Base-by-base conservation (phyloP, 2,113 vertebrate species). In the Emberiza fucata region DNA sequence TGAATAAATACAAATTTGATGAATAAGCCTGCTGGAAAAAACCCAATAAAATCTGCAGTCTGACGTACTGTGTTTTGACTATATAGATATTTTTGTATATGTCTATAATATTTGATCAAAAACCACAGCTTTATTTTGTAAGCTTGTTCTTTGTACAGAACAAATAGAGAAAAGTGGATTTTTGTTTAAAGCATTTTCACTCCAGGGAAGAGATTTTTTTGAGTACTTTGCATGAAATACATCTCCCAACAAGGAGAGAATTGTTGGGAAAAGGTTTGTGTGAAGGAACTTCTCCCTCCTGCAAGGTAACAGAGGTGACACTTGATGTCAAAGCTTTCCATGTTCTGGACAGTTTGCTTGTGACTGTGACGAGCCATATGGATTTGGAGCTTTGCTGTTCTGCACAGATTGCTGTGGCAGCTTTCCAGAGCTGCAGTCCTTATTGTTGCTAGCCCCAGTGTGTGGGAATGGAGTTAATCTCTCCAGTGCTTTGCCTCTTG, bases 331-430 rank as follows among this genome's bases (percentile, higher is more conserved):
- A 11, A 70, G 23, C 35, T 22, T 50, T 51, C 47, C 14, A 0
- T 19, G 9, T 59, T 53, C 59, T n/a, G 73, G 20, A 11, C 29
- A 18, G 6, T 72, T 94, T 63, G 35, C 39, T 50, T 60, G 57
- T 57, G 42, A 24, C 27, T 51, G 59, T 7, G 7, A 11, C 0
- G 0, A 33, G 21, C 72, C 6, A 0, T 29, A 7, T 21, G 69
- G 70, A 21, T 47, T 40, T 82, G 84, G 59, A 54, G 51, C 59
- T 80, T 64, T 73, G 54, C 54, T 80, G 68, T 19, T 65, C 45
- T 63, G 3, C 2, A 2, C 79, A 53, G 45, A 45, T 42, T 57
- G 65, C 42, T 3, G 1, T 61, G 81, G 70, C 29, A 14, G 23
- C 29, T 33, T 92, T 54, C 64, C 86, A 64, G 77, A 48, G 77